Evolutionary conservation across 2,113 vertebrate species (phyloP), one percentile per base, ranked within the genome.

Genomic region (Smithornis capensis): DNA sequence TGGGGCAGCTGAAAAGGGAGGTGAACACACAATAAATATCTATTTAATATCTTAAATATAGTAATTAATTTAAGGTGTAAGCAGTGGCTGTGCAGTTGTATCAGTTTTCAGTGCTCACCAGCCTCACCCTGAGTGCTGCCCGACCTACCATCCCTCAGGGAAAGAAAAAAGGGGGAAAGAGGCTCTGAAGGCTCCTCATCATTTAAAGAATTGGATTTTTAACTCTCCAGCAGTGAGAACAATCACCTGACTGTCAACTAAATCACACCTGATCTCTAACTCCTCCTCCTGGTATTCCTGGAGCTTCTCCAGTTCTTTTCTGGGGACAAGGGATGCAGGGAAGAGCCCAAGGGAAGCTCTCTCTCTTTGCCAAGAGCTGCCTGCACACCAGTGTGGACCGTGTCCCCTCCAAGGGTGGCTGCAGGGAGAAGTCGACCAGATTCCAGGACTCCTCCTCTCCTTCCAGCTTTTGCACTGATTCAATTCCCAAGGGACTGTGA

Each of bases 341-440:
- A 68, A 42, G 12, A 55, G 3, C 18, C 37, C 0, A 0, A 55
- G 8, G 4, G 1, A 70, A 33, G 42, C 45, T 22, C 27, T 31
- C 13, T 25, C 42, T 22, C 1, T 10, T 11, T 35, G 29, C 33
- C 53, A 19, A 31, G 37, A 63, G 11, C 18, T 11, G 55, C 35
- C 33, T 49, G 17, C 55, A 19, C 7, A 45, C 4, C 0, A 14
- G 5, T 2, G 31, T 6, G 4, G 25, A 63, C 19, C 12, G 4
- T 14, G 29, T 18, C 67, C 44, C 53, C 73, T 76, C 25, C 37
- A 22, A 24, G 2, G 6, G 19, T 1, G 25, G 8, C 40, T 14
- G 11, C 52, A 45, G 0, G 0, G 50, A 64, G 40, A 31, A 44
- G 31, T 14, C 13, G 29, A 14, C 3, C 22, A 50, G 25, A 47